Percentiles rank a stretch among this genome's conserved stretches.
Evolutionary conservation across 2,888 invertebrate species (phyloP).

Genomic region (Eupithecia tripunctaria): DNA sequence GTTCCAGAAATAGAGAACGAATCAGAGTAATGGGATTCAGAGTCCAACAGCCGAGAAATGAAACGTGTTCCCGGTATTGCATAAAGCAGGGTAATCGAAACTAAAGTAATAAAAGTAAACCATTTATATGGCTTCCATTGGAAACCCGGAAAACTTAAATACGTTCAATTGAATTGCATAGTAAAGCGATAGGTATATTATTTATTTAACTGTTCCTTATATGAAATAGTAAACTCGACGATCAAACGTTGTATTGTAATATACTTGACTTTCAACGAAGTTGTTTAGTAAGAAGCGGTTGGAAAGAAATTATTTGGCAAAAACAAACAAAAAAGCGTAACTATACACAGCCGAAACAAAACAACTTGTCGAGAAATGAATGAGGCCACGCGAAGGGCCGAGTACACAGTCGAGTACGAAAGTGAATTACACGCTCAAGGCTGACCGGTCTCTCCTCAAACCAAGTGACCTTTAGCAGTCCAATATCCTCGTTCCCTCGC

Average conservation of each 20-base stretch:
- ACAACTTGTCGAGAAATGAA: constrained; percentile 75
- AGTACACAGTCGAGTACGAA: constrained; percentile 70
- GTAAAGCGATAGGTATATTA: constrained; percentile 45
- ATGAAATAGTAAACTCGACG: not conserved
- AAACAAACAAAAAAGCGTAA: constrained; percentile 26
- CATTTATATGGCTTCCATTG: constrained; percentile 57
- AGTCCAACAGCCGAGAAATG: constrained; percentile 51
- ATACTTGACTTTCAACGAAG: not conserved
- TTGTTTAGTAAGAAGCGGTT: not conserved
- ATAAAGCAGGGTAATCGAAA: constrained; percentile 55
- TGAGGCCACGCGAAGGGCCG: constrained; percentile 80
- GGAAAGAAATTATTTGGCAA: constrained; percentile 41
- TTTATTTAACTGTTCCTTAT: constrained; percentile 19
- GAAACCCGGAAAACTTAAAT: constrained; percentile 59
- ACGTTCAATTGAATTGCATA: constrained; percentile 52
- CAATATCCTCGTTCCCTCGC: constrained; percentile 79
- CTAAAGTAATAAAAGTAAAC: constrained; percentile 62
- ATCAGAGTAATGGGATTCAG: constrained; percentile 43
- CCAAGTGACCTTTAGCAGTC: constrained; percentile 79
- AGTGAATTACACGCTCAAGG: constrained; percentile 81
- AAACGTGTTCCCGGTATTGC: constrained; percentile 56
- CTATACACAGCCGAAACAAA: constrained; percentile 40
- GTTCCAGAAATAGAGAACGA: constrained; percentile 41
- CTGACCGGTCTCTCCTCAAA: constrained; percentile 82
- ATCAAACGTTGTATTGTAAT: not conserved